Evolutionary conservation across 2,113 vertebrate species (phyloP).

Genomic region (Lophochroa leadbeateri): DNA sequence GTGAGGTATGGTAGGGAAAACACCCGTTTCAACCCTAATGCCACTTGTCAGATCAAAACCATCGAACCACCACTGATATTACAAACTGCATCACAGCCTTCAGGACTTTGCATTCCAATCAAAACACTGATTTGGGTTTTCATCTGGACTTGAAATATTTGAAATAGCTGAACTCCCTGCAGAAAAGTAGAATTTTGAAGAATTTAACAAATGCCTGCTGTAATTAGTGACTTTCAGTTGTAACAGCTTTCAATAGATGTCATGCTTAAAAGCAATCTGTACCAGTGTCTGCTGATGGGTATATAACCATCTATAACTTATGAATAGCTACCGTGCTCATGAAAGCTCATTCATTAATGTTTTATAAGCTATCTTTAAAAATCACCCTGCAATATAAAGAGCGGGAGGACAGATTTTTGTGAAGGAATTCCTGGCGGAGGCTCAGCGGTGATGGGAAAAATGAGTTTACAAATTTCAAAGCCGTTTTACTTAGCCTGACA

Average conservation of each 20-base stretch:
- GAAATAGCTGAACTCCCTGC: background rate
- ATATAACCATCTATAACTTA: conserved; percentile 45
- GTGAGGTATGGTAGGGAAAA: background rate
- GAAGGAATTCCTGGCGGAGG: conserved; percentile 30
- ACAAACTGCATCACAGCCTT: background rate
- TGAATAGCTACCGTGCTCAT: conserved; percentile 33
- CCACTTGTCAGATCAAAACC: background rate
- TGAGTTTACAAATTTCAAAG: conserved; percentile 53
- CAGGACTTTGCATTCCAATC: background rate
- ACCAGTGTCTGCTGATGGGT: conserved; percentile 18
- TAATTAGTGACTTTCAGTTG: conserved; percentile 23
- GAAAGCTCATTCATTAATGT: conserved; percentile 56
- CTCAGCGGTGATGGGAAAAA: background rate
- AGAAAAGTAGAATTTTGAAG: background rate
- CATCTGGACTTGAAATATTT: background rate
- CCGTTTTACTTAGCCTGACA: conserved; percentile 1
- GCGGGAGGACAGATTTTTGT: conserved; percentile 3
- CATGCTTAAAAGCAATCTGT: conserved; percentile 43
- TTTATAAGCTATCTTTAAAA: conserved; percentile 64
- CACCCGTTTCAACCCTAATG: background rate
- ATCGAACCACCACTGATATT: background rate
- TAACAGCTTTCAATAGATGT: conserved; percentile 2
- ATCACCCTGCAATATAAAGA: conserved; percentile 3
- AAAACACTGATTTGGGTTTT: background rate
- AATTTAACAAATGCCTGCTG: background rate